phyloP scores from a whole-genome alignment of 2,113 vertebrate genomes.

The Vulpes lagopus region DNA sequence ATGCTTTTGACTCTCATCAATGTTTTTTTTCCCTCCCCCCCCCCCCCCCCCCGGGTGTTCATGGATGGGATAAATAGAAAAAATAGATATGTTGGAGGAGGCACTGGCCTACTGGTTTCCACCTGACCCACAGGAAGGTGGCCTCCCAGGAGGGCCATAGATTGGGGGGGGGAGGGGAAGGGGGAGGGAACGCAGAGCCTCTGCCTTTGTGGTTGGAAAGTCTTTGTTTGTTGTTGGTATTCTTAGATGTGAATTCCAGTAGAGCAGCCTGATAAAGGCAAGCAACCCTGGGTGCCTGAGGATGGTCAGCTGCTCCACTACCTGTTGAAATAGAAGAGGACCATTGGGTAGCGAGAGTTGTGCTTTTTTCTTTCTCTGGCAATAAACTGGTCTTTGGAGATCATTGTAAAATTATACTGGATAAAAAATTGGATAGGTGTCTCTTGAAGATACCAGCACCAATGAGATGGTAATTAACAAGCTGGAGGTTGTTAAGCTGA shows the following conservation, averaged over 20 bases:
- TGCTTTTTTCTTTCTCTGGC: conserved; percentile 93
- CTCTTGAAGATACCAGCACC: conserved; percentile 94
- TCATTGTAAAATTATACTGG: conserved; percentile 94
- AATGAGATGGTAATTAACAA: conserved; percentile 95
- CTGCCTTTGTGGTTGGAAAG: neutral
- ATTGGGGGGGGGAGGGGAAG: no score
- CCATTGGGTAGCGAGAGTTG: conserved; percentile 91
- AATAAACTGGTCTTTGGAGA: conserved; percentile 95
- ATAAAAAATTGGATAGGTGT: conserved; percentile 92
- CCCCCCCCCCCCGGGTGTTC: neutral
- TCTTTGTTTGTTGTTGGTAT: neutral
- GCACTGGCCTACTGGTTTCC: neutral
- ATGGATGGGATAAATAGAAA: neutral
- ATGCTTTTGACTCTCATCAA: neutral
- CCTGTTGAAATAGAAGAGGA: conserved; percentile 91
- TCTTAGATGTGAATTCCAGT: conserved; percentile 83
- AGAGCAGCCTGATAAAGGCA: conserved; percentile 80
- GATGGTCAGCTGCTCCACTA: conserved; percentile 88
- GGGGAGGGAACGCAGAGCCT: neutral
- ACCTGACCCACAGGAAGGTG: neutral
- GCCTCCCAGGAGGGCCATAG: neutral
- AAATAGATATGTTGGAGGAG: neutral
- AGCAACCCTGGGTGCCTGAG: conserved; percentile 86
- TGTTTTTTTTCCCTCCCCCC: no score
- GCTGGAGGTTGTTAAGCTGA: conserved; percentile 93